phyloP scores from a whole-genome alignment of 2,888 invertebrate species.

The Pristionchus exspectatus region DNA sequence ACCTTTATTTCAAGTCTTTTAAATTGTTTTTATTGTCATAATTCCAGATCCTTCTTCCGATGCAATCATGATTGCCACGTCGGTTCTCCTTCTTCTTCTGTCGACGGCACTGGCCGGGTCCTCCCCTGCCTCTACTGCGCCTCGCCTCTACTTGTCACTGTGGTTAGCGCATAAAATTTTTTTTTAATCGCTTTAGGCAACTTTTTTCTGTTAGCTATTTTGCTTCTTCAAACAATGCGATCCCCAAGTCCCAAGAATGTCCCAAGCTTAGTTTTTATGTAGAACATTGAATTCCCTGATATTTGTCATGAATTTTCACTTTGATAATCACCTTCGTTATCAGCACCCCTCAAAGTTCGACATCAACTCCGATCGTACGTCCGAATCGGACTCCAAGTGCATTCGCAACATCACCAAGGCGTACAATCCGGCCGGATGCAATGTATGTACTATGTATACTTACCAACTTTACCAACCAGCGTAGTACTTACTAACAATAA shows the following conservation, averaged over 20 bases:
- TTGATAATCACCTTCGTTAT: neutral
- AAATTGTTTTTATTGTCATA: neutral
- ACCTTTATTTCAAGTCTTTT: neutral
- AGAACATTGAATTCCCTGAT: no score
- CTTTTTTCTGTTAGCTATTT: no score
- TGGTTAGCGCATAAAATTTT: neutral
- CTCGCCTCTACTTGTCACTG: neutral
- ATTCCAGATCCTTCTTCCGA: neutral
- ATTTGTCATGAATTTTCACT: neutral
- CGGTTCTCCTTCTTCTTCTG: neutral
- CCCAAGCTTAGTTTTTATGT: no score
- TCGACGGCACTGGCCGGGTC: neutral
- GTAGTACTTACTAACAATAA: no score
- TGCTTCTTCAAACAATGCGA: no score
- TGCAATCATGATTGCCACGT: slow-evolving; percentile 38
- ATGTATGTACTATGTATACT: neutral
- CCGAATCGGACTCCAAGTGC: neutral
- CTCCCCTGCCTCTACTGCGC: slow-evolving; percentile 2
- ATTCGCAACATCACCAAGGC: neutral
- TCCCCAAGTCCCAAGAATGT: no score
- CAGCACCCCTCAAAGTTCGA: neutral
- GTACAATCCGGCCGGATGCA: neutral
- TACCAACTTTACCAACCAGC: no score
- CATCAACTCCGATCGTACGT: neutral
- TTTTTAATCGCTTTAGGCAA: no score